Base-by-base conservation (phyloP, 2,888 invertebrate genomes). In the Ochlodes sylvanus region DNA sequence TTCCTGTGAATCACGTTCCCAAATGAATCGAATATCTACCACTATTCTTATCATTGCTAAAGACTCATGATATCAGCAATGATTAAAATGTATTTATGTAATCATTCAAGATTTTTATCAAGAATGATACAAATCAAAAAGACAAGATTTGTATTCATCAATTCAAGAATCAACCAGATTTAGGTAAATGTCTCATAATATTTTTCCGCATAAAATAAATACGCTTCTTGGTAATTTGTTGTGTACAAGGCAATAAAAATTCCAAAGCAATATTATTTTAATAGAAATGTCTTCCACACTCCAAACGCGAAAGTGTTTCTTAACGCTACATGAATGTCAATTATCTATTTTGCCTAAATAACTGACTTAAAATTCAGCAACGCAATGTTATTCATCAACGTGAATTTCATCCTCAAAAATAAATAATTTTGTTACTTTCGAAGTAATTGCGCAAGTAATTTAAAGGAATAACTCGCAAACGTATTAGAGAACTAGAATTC, bases 241-340 rank as follows among this genome's bases (percentile, higher is more conserved):
- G 2, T 38, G 10, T 12, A 38, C 38, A 38, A 38, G 12, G 42
- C 54, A 34, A 57, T 65, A 34, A 38, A 50, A 65, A 65, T 65
- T 65, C 64, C 57, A 21, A 32, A 32, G 15, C 21, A 7, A 44
- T 27, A n/a, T 42, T 66, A 6, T 42, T 42, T 66, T 54, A 61
- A 55, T 55, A 67, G 44, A 55, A 67, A 61, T 55, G 55, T 67
- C 38, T 57, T 56, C 60, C 32, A 44, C 60, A 54, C 32, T 64
- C 56, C 27, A 64, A 64, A 65, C 41, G 55, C 63, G 63, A 69
- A 70, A 70, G 69, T 69, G 34, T 44, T 42, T 50, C 50, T 41
- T 41, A 19, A 63, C 63, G 68, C 57, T 38, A 15, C 41, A 27
- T 63, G 68, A 68, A 68, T 68, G 27, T 47, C 68, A 68, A 68